phyloP scores from a whole-genome alignment of 1,140 invertebrate species.

The Eubasilissa regina region DNA sequence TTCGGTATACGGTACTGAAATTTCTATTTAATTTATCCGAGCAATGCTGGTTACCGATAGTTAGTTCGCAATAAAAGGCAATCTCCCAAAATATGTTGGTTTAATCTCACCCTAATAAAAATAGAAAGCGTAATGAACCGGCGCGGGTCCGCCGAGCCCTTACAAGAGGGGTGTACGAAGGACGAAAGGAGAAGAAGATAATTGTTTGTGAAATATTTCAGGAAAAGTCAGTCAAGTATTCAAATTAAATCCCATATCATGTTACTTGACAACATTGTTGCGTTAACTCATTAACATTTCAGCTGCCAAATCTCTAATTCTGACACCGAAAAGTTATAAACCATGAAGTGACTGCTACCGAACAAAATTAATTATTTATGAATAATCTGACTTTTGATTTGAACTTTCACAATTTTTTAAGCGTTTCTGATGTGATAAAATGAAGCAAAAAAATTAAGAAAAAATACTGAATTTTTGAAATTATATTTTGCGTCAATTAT shows the following conservation, averaged over 20 bases:
- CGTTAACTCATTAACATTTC: conserved; percentile 39
- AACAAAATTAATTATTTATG: conserved; percentile 10
- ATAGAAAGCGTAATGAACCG: not conserved
- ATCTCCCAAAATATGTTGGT: not conserved
- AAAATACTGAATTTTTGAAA: too few relatives aligned
- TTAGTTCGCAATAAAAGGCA: too few relatives aligned
- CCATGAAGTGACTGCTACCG: not conserved
- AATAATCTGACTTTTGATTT: not conserved
- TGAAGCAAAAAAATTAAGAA: not conserved
- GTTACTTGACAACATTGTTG: conserved; percentile 44
- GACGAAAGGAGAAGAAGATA: conserved; percentile 21
- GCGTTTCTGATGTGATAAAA: too few relatives aligned
- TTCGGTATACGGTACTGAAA: too few relatives aligned
- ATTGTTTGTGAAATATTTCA: conserved; percentile 47
- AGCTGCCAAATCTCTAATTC: not conserved
- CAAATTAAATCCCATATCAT: conserved; percentile 46
- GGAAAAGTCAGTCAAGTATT: conserved; percentile 34
- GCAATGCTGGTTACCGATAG: too few relatives aligned
- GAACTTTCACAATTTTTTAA: not conserved
- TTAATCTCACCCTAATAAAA: conserved; percentile 19
- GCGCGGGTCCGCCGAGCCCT: conserved; percentile 24
- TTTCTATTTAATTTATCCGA: too few relatives aligned
- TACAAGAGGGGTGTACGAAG: conserved; percentile 3
- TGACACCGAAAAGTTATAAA: not conserved
- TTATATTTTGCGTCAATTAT: too few relatives aligned